Evolutionary conservation across 2,888 invertebrate species (phyloP).

Genomic region (Eupithecia tripunctaria): DNA sequence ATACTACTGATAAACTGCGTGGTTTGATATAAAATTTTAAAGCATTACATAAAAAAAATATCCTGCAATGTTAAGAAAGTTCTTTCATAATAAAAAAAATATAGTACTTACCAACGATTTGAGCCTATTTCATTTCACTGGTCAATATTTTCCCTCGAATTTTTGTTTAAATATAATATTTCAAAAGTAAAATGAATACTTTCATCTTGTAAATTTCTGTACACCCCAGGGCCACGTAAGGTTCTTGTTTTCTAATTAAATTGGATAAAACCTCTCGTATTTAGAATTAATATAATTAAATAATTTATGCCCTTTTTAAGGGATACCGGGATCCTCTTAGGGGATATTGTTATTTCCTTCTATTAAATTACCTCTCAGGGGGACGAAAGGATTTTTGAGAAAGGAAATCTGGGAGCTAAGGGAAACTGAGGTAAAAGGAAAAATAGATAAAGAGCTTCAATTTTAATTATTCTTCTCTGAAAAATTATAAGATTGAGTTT

Average conservation of each 20-base stretch:
- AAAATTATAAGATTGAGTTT: neutral
- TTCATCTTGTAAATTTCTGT: constrained; percentile 22
- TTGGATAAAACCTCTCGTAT: constrained; percentile 40
- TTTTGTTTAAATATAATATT: neutral
- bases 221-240: constrained; percentile 34
- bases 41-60: no score
- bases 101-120: neutral
- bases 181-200: constrained; percentile 16
- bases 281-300: constrained; percentile 41
- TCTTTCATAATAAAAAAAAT: neutral
- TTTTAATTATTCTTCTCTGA: neutral
- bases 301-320: constrained; percentile 43
- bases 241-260: constrained; percentile 40
- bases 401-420: neutral
- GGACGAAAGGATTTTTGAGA: constrained; percentile 37
- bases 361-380: constrained; percentile 43
- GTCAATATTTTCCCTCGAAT: neutral
- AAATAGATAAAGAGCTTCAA: neutral
- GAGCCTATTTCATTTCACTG: neutral
- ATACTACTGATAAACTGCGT: no score
- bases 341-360: constrained; percentile 43
- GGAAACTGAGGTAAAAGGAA: neutral
- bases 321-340: constrained; percentile 29
- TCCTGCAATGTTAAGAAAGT: neutral
- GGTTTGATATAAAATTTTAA: neutral